Evolutionary conservation across 2,888 invertebrate species (phyloP).

Genomic region (Ichneumon xanthorius): DNA sequence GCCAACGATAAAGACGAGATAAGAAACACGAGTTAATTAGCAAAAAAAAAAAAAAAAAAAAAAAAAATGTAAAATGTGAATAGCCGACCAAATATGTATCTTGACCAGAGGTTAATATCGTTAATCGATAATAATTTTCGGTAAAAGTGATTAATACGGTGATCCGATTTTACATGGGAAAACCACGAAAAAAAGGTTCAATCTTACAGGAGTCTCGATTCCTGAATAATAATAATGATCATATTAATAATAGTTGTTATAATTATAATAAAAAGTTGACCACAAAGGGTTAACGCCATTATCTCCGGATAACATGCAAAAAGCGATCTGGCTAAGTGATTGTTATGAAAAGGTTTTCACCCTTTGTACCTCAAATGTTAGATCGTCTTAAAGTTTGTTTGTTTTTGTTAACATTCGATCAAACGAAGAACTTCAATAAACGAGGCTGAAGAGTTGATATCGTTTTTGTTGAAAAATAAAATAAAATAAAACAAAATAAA

Average conservation of each 20-base stretch:
- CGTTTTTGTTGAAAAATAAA: background rate
- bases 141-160: no score
- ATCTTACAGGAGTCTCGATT: no score
- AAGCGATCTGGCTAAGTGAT: background rate
- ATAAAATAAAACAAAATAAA: background rate
- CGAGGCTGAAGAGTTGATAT: background rate
- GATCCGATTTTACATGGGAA: no score
- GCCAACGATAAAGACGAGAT: background rate
- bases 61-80: background rate
- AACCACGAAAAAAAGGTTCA: no score
- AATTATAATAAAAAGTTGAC: background rate
- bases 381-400: background rate
- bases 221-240: background rate
- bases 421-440: background rate
- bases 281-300: no score
- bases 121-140: background rate
- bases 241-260: background rate
- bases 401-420: background rate
- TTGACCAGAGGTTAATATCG: background rate
- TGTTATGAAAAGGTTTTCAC: background rate
- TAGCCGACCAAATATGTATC: background rate
- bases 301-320: background rate
- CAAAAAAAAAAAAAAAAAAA: slow-evolving; percentile 20
- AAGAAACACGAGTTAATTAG: background rate
- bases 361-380: background rate